Base-by-base conservation (phyloP, 2,888 invertebrate genomes). In the Clivina fossor region DNA sequence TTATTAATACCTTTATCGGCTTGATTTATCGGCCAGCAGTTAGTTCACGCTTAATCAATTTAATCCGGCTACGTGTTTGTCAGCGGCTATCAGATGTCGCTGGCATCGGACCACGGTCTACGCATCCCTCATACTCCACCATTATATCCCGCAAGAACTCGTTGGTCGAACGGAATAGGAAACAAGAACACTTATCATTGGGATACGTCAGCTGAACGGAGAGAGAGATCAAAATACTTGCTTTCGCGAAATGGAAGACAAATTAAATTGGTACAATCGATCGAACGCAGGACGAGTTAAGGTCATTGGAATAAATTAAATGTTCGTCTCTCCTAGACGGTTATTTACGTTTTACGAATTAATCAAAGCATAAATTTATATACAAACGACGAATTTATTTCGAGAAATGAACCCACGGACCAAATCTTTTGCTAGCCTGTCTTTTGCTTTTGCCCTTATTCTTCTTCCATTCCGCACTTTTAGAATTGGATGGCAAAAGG, bases 11-110 rank as follows among this genome's bases (percentile, higher is more conserved):
- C 43, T 22, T 43, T 24, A 24, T 24, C 26, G 9, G 26, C 5
- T 8, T 24, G 26, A 24, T 24, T 24, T 43, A 43, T 43, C 26
- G 43, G 11, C 4, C 15, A 16, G 5, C 26, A 26, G 22, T 40
- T 40, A 40, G 20, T 40, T 22, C n/a, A 15, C 43, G 43, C 26
- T 43, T 26, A 43, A 43, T 43, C 22, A 43, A 24, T 43, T 43
- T 43, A 43, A 43, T 43, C 43, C 20, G 13, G 26, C 26, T 7
- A 13, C 43, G 28, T 22, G 43, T 24, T 43, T 43, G 43, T 43
- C 26, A 43, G 26, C 26, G 26, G 26, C 26, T 24, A 24, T 24
- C 26, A 24, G 26, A 24, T 24, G 9, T 4, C 9, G 9, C 4
- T 24, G 26, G 26, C 26, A 8, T 24, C 4, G 9, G 5, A 24